These are phyloP conservation scores for Gila orcuttii DNA, from an alignment of 2,113 vertebrate species.

Conservation along the genomic window DNA sequence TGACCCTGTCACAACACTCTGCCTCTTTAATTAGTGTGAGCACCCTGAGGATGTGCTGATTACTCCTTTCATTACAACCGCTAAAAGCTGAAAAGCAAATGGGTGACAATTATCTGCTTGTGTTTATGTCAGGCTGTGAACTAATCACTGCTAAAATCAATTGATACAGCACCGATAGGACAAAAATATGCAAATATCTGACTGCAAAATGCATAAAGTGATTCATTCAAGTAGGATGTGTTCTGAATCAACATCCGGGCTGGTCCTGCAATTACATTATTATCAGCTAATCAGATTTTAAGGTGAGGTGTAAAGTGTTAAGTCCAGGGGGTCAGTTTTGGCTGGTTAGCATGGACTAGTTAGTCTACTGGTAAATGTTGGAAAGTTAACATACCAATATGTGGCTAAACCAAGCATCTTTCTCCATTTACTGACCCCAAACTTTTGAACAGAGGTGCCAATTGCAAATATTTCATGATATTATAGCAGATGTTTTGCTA, in stretches of 20 bases:
- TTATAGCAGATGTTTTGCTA: neutral
- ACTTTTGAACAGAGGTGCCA: neutral
- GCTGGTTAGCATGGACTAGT: neutral
- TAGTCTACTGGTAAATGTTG: neutral
- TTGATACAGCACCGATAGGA: neutral
- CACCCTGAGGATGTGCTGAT: conserved; percentile 13
- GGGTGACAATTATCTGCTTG: conserved; percentile 35
- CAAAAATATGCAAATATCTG: neutral
- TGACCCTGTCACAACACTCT: conserved; percentile 33
- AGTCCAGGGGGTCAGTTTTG: neutral
- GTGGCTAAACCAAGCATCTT: neutral
- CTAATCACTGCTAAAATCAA: conserved; percentile 31
- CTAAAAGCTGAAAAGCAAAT: conserved; percentile 36
- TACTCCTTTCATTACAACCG: conserved; percentile 13
- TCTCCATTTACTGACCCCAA: neutral
- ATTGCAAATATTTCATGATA: neutral
- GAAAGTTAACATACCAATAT: too few species aligned
- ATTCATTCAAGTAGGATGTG: neutral
- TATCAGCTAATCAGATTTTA: conserved; percentile 6
- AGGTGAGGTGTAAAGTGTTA: neutral
- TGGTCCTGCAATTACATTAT: neutral
- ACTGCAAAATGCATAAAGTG: neutral
- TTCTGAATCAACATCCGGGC: neutral
- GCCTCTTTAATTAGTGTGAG: conserved; percentile 18
- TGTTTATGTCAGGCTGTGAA: conserved; percentile 16